Evolutionary conservation across 2,888 invertebrate species (phyloP).

Genomic region (Lithophane semibrunnea): DNA sequence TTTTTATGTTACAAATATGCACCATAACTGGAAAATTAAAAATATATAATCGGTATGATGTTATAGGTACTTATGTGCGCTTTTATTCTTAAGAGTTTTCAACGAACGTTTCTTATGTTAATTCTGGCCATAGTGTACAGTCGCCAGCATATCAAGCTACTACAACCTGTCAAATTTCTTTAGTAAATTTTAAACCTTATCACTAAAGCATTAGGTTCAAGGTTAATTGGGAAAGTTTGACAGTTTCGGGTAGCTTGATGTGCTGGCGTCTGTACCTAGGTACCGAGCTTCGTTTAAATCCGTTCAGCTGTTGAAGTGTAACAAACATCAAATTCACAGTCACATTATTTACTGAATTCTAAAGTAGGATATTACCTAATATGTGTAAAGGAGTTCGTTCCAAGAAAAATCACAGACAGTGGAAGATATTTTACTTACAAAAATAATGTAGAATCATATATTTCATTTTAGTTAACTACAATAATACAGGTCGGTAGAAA

Average conservation of each 20-base stretch:
- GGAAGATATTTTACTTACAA: slow-evolving; percentile 39
- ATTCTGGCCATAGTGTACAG: not conserved
- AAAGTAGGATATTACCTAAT: not conserved
- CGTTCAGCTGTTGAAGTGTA: not conserved
- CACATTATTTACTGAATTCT: not conserved
- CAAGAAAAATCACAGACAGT: not conserved
- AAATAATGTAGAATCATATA: slow-evolving; percentile 43
- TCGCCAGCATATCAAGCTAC: too few species aligned
- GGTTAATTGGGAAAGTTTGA: too few species aligned
- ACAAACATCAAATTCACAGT: not conserved
- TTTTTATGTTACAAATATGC: slow-evolving; percentile 40
- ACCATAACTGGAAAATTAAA: slow-evolving; percentile 44
- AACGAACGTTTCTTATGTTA: not conserved
- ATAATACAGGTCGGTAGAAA: not conserved
- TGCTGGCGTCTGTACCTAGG: too few species aligned
- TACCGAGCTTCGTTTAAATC: not conserved
- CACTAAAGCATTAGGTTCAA: too few species aligned
- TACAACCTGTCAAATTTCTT: too few species aligned
- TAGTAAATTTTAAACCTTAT: too few species aligned
- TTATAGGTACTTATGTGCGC: not conserved
- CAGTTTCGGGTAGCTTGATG: too few species aligned
- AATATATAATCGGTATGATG: not conserved
- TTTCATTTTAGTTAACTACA: slow-evolving; percentile 39
- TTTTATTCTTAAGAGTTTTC: not conserved
- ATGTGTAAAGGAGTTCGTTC: not conserved